Evolutionary conservation across 2,797 vertebrate genomes (phyloP).

Genomic region (Amniataba percoides): DNA sequence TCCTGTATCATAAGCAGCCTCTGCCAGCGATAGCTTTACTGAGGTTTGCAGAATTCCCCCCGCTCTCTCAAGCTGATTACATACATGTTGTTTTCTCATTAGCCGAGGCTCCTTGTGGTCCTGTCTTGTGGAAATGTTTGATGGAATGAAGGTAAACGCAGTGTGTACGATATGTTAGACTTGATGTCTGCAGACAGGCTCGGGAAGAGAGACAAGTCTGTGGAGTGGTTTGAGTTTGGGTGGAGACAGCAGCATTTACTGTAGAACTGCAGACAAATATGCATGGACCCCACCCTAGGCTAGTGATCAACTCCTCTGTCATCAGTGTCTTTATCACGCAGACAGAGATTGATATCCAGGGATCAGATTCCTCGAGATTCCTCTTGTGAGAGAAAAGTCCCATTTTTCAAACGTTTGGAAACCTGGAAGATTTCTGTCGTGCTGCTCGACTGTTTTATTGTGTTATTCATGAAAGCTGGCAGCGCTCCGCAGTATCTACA

Average conservation of each 20-base stretch:
- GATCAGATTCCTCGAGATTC: constrained; percentile 77
- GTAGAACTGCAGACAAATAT: constrained; percentile 86
- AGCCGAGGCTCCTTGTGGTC: constrained; percentile 69
- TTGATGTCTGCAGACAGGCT: constrained; percentile 75
- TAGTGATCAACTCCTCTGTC: constrained; percentile 82
- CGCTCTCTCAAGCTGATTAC: constrained; percentile 75
- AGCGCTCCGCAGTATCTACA: constrained; percentile 40
- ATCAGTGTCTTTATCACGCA: constrained; percentile 82
- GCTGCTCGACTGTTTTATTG: constrained; percentile 68
- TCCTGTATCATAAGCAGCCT: constrained; percentile 67
- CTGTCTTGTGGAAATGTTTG: constrained; percentile 69
- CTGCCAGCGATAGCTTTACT: constrained; percentile 73
- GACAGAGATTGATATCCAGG: constrained; percentile 82
- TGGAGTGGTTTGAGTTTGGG: constrained; percentile 83
- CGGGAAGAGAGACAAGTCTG: constrained; percentile 77
- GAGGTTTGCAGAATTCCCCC: constrained; percentile 73
- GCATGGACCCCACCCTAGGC: constrained; percentile 81
- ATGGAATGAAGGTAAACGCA: constrained; percentile 76
- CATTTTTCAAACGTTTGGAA: constrained; percentile 75
- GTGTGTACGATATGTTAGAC: constrained; percentile 67
- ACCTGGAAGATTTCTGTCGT: constrained; percentile 52
- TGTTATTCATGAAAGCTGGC: constrained; percentile 74
- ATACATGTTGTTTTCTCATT: constrained; percentile 82
- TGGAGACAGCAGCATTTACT: constrained; percentile 84
- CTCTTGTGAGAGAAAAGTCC: constrained; percentile 69